Percentiles rank a stretch among this genome's conserved stretches.
Evolutionary conservation across 1,140 invertebrate genomes (phyloP).

Genomic region (Macrostomum lignano): DNA sequence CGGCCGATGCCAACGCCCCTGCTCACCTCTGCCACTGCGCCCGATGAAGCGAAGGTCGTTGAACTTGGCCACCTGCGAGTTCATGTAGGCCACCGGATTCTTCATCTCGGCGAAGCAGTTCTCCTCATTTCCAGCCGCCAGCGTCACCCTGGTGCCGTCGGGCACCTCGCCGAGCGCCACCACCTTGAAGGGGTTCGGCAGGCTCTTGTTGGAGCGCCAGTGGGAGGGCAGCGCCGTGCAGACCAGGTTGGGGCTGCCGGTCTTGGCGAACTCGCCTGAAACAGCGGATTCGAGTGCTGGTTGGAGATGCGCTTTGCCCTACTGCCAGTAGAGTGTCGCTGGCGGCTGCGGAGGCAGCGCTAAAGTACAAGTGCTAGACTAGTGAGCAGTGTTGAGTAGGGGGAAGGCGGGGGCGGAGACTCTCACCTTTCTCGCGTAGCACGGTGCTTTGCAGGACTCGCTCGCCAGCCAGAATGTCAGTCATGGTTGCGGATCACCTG

Average conservation of each 20-base stretch:
- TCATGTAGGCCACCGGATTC: conserved; percentile 73
- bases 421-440: too few relatives aligned
- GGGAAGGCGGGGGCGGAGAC: too few relatives aligned
- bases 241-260: conserved; percentile 67
- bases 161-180: conserved; percentile 48
- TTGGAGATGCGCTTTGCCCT: too few relatives aligned
- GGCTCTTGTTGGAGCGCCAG: conserved; percentile 78
- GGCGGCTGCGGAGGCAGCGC: too few relatives aligned
- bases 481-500: too few relatives aligned
- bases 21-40: conserved; percentile 71
- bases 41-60: conserved; percentile 84
- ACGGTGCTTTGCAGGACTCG: too few relatives aligned
- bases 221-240: conserved; percentile 65
- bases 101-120: conserved; percentile 74
- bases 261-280: conserved; percentile 29
- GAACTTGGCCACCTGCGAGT: conserved; percentile 82
- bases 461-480: too few relatives aligned
- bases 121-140: conserved; percentile 78
- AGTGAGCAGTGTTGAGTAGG: too few relatives aligned
- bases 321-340: too few relatives aligned
- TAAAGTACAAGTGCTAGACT: too few relatives aligned
- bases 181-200: conserved; percentile 71
- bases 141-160: conserved; percentile 71
- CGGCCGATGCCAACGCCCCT: too few relatives aligned
- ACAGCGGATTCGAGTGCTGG: too few relatives aligned